Evolutionary conservation across 30 jellyfish, hydroid and myxozoan species (phyloP).

Genomic region (Hydractinia symbiolongicarpus): DNA sequence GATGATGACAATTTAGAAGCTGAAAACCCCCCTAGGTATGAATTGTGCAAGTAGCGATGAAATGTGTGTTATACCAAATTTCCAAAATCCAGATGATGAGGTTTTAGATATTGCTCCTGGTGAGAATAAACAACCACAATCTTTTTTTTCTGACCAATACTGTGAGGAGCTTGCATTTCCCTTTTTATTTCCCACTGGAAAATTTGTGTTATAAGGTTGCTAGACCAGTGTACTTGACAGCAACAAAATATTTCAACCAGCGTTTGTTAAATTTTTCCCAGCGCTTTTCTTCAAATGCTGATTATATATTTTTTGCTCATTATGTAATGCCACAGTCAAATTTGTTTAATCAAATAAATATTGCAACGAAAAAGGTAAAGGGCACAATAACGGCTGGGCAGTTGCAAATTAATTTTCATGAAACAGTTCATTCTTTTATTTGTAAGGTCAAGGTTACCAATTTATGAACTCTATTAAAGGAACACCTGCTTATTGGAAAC

Average conservation of each 20-base stretch:
- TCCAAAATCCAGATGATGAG: constrained; percentile 9
- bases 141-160: too few relatives aligned
- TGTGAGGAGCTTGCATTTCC: constrained; percentile 23
- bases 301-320: constrained; percentile 34
- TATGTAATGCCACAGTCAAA: constrained; percentile 19
- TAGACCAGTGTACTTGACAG: constrained; percentile 25
- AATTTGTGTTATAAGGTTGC: constrained; percentile 30
- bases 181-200: constrained; percentile 31
- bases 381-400: constrained; percentile 20
- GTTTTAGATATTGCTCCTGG: constrained; percentile 20
- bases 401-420: constrained; percentile 18
- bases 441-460: constrained; percentile 12
- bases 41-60: constrained; percentile 25
- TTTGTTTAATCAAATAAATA: constrained; percentile 16
- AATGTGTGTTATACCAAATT: constrained; percentile 21
- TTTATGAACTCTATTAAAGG: constrained; percentile 36
- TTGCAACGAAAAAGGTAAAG: constrained; percentile 15
- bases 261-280: constrained; percentile 25
- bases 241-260: constrained; percentile 28
- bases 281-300: constrained; percentile 17
- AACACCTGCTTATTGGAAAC: constrained; percentile 43
- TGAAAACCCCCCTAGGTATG: not conserved
- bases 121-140: not conserved
- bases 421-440: constrained; percentile 11
- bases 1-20: constrained; percentile 5